Conservation (phyloP, 2,113 vertebrate species). For the Hyperopisus bebe region DNA sequence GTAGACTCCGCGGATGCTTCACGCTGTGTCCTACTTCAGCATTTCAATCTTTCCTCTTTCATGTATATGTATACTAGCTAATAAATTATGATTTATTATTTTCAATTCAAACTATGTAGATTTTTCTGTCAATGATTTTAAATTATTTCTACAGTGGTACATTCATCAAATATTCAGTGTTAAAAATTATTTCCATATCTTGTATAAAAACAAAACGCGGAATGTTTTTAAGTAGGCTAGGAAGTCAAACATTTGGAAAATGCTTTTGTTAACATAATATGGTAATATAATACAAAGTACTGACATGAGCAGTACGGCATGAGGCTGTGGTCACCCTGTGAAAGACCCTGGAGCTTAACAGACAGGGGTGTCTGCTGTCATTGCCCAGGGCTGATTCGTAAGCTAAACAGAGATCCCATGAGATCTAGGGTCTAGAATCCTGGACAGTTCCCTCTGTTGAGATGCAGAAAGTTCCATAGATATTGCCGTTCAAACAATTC, state of each 20-base stretch:
- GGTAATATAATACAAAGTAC: neutral
- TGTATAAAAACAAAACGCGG: neutral
- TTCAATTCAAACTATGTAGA: neutral
- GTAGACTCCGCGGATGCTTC: neutral
- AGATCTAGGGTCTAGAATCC: neutral
- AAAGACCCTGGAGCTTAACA: neutral
- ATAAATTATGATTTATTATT: conserved; percentile 6
- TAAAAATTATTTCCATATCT: neutral
- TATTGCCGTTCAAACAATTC: neutral
- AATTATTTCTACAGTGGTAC: neutral
- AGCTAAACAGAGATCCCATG: neutral
- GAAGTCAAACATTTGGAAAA: conserved; percentile 5
- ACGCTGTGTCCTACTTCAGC: neutral
- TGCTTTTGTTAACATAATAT: neutral
- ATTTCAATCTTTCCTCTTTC: neutral
- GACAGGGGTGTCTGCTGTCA: neutral
- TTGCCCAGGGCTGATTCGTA: neutral
- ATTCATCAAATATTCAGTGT: conserved; percentile 7
- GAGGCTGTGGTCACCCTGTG: neutral
- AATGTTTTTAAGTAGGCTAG: neutral
- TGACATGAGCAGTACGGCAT: neutral
- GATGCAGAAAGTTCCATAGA: neutral
- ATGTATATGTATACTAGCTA: neutral
- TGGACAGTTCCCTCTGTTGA: neutral
- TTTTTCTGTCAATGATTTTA: neutral